Conservation (phyloP, 2,888 invertebrate genomes). For the Acanthosoma haemorrhoidale region DNA sequence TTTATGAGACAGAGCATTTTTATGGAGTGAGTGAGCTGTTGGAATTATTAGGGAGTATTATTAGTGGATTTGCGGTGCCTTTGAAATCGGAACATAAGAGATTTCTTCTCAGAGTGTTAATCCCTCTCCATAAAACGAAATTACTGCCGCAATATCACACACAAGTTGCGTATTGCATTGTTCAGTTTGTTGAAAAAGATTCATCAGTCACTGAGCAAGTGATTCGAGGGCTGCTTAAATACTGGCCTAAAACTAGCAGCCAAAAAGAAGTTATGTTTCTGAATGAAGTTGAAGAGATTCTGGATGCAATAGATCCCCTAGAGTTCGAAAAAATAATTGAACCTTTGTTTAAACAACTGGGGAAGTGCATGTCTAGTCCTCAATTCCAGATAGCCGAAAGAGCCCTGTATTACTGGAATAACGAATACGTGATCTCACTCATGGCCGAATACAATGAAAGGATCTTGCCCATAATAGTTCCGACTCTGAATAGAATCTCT, state of each 20-base stretch:
- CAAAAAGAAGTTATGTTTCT: conserved; percentile 74
- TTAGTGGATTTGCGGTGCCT: conserved; percentile 97
- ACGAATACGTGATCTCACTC: conserved; percentile 76
- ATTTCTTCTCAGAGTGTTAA: conserved; percentile 88
- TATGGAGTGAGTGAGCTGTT: conserved; percentile 95
- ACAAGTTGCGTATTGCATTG: conserved; percentile 96
- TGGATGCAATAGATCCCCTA: conserved; percentile 93
- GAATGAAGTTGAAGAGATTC: conserved; percentile 33
- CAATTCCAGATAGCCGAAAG: conserved; percentile 95
- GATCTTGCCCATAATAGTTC: conserved; percentile 77
- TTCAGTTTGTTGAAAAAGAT: conserved; percentile 97
- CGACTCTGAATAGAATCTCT: conserved; percentile 70
- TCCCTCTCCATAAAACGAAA: conserved; percentile 95
- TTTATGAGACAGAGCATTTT: conserved; percentile 97
- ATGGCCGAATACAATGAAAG: conserved; percentile 70
- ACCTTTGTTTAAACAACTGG: conserved; percentile 90
- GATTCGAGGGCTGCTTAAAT: conserved; percentile 87
- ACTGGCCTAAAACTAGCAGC: conserved; percentile 98
- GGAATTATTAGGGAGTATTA: conserved; percentile 96
- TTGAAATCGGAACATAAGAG: conserved; percentile 97
- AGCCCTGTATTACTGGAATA: conserved; percentile 79
- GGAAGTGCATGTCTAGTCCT: conserved; percentile 96
- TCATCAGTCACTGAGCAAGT: conserved; percentile 92
- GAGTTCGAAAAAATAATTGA: conserved; percentile 97
- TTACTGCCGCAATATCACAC: conserved; percentile 95